Base-by-base conservation (phyloP, 2,888 invertebrate species). In the Andrena bucephala region DNA sequence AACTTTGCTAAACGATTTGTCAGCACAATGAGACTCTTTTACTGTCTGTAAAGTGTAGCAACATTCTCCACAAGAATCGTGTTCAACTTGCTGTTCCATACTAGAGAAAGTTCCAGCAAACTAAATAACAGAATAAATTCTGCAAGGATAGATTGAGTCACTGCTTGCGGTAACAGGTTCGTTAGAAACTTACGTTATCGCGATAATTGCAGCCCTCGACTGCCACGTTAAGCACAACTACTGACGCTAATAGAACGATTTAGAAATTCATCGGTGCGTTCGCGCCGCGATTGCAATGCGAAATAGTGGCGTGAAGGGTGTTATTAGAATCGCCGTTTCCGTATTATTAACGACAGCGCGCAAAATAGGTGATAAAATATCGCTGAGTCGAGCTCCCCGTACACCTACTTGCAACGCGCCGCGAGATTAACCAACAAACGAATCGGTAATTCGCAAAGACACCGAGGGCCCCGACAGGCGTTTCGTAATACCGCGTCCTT, bases 291-390 rank as follows among this genome's bases (percentile, higher is more conserved):
- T 77, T 33, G 42, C 42, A 42, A n/a, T 33, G 42, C 42, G 20
- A 33, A 31, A 42, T 65, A 73, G 57, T 72, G 8, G 52, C 8
- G 24, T 48, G 66, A 33, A 48, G 42, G 24, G 33, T 77, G 50
- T 77, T 80, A 80, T 80, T 80, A 80, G 54, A 62, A 66, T 42
- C 52, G 10, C 59, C 48, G 66, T 60, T 77, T 80, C 80, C 80
- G 71, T 67, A 71, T 80, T 77, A 77, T 80, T 80, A 75, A 33
- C 33, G 62, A 36, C 33, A 20, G 13, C 20, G 20, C 20, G 33
- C 10, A 10, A 62, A 62, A 62, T 59, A 54, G 65, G 57, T 31
- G 7, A 48, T 10, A 62, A 73, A 50, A 57, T 63, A 68, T 57
- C 62, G 50, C 52, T 57, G 63, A n/a, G 36, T 27, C 24, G 13